phyloP scores from a whole-genome alignment of 2,888 invertebrate species.

The Prosapia bicincta region DNA sequence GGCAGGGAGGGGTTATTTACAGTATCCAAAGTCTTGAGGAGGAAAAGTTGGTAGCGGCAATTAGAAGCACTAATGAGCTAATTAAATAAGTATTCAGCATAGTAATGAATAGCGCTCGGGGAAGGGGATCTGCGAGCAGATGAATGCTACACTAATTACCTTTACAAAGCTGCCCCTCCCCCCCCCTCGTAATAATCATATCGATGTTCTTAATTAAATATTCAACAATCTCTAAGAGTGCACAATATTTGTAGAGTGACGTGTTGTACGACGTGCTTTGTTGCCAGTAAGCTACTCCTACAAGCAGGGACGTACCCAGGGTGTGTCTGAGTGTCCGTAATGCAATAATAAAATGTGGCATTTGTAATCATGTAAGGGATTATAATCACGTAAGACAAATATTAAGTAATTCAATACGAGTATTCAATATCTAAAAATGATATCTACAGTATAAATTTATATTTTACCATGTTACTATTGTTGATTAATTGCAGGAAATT shows the following conservation, averaged over 20 bases:
- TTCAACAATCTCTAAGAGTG: background rate
- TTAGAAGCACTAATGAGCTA: conserved; percentile 26
- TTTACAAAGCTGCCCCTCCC: background rate
- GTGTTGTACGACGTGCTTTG: too few species aligned
- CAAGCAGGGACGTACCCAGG: too few species aligned
- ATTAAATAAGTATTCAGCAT: conserved; percentile 24
- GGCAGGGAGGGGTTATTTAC: conserved; percentile 18
- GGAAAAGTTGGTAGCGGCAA: conserved; percentile 23
- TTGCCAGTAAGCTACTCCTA: too few species aligned
- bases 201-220: background rate
- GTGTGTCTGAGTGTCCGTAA: too few species aligned
- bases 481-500: too few species aligned
- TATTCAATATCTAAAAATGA: too few species aligned
- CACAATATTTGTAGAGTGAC: background rate
- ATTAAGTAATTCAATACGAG: too few species aligned
- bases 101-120: background rate
- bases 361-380: too few species aligned
- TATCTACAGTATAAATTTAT: too few species aligned
- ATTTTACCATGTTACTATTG: too few species aligned
- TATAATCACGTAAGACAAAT: too few species aligned
- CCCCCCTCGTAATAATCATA: background rate
- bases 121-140: background rate
- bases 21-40: conserved; percentile 6
- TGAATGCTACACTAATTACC: background rate
- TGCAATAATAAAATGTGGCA: too few species aligned